These are phyloP conservation scores for Diglossa cyanea DNA, from an alignment of 2,797 vertebrate species.

Conservation along the genomic window DNA sequence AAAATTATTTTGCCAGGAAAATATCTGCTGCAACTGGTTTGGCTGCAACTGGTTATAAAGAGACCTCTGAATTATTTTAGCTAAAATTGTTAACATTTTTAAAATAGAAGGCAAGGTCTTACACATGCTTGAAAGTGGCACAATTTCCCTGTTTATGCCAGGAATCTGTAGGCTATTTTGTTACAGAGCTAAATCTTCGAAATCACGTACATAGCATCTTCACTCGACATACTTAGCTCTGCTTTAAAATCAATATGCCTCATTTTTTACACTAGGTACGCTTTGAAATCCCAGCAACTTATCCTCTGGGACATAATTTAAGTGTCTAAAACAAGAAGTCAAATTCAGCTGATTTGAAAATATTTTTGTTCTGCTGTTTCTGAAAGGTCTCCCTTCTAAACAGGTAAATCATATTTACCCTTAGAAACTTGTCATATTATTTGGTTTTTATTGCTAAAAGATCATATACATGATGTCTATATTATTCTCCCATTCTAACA, in stretches of 20 bases:
- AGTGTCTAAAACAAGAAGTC: neutral
- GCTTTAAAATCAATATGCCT: neutral
- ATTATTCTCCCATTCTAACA: neutral
- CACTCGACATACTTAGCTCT: neutral
- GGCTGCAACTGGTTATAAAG: neutral
- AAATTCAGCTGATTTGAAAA: neutral
- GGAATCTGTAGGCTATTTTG: neutral
- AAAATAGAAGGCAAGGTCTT: neutral
- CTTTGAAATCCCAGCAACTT: neutral
- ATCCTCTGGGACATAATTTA: neutral
- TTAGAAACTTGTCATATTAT: neutral
- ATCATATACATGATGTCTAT: fast-evolving
- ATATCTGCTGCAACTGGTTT: neutral
- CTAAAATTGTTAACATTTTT: neutral
- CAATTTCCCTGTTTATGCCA: neutral
- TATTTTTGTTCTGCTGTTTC: neutral
- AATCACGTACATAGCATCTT: neutral
- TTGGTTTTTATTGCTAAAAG: neutral
- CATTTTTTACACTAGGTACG: neutral
- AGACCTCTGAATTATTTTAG: neutral
- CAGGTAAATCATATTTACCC: neutral
- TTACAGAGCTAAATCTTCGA: neutral
- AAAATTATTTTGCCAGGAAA: neutral
- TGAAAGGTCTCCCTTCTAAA: neutral
- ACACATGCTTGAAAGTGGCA: neutral